These are phyloP conservation scores for Mormyrus hasselquistii DNA, from an alignment of 2,797 vertebrate species.

Conservation along the genomic window DNA sequence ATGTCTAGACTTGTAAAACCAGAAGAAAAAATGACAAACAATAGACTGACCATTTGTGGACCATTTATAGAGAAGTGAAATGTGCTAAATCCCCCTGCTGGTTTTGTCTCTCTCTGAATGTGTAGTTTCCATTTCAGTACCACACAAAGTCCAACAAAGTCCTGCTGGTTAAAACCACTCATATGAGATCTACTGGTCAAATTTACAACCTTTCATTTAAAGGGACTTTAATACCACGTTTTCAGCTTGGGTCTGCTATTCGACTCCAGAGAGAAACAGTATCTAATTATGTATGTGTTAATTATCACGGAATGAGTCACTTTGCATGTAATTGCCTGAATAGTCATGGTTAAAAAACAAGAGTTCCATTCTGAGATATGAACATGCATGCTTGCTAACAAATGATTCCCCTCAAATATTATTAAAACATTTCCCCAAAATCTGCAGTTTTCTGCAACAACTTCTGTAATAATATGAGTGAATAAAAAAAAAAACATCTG, in stretches of 20 bases:
- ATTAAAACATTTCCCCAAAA: neutral
- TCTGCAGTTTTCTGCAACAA: neutral
- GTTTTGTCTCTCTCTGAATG: neutral
- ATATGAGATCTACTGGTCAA: neutral
- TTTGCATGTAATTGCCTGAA: neutral
- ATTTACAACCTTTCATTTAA: constrained; percentile 4
- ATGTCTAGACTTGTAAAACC: constrained; percentile 24
- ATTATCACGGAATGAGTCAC: neutral
- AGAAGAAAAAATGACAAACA: constrained; percentile 7
- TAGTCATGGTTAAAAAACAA: neutral
- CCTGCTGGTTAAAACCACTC: neutral
- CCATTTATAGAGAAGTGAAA: neutral
- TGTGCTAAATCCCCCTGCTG: neutral
- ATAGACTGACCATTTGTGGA: constrained; percentile 9
- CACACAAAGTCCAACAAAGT: neutral
- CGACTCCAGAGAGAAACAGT: neutral
- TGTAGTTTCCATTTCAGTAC: neutral
- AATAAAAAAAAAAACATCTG: neutral
- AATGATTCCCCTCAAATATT: neutral
- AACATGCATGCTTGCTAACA: neutral
- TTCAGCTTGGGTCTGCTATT: neutral
- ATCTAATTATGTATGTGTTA: constrained; percentile 9
- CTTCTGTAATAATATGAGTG: neutral
- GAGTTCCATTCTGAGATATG: neutral
- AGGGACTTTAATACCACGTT: neutral